Base-by-base conservation (phyloP, 2,888 invertebrate species). In the Deilephila porcellus region DNA sequence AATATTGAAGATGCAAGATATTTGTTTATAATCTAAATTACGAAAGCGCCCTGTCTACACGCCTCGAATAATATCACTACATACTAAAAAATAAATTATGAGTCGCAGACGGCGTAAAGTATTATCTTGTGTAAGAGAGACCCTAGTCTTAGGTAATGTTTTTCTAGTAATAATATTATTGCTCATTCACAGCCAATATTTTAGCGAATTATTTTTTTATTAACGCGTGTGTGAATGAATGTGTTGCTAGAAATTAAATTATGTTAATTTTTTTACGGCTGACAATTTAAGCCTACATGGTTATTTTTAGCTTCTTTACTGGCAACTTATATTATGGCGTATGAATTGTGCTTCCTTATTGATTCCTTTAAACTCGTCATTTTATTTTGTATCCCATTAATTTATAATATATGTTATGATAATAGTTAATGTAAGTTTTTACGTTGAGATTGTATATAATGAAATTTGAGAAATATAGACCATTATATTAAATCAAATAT, bases 61-160 rank as follows among this genome's bases (percentile, higher is more conserved):
- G 45, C 67, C 67, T 14, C n/a, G 14, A 25, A 17, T 25, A 17
- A 67, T 67, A 62, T 32, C 37, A 45, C 64, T 64, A 64, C 64
- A 64, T 45, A 20, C 62, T 62, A 62, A 29, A n/a, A 63, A 32
- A 5, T 45, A 45, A 52, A 52, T 74, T 81, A 77, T 76, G 80
- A 81, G 82, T 79, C 67, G 67, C 45, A 52, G 80, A 85, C 79
- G 78, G 81, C 80, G 81, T 80, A 82, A 80, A 89, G 90, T 92
- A 91, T 90, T 91, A 89, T 87, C 85, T 84, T 86, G 83, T 85
- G 82, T 90, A 89, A 87, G 83, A 84, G 85, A 86, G 88, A 83
- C 90, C 90, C 92, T 93, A 93, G 93, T 93, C 92, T 88, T 92
- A 93, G 91, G 82, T 90, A 90, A 88, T 86, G 85, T 88, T 90